A percentile compares a stretch with the other conserved stretches of the same genome.
These are phyloP conservation scores for Mormyrus lacerda DNA, from an alignment of 2,113 vertebrate species.

Conservation along the genomic window DNA sequence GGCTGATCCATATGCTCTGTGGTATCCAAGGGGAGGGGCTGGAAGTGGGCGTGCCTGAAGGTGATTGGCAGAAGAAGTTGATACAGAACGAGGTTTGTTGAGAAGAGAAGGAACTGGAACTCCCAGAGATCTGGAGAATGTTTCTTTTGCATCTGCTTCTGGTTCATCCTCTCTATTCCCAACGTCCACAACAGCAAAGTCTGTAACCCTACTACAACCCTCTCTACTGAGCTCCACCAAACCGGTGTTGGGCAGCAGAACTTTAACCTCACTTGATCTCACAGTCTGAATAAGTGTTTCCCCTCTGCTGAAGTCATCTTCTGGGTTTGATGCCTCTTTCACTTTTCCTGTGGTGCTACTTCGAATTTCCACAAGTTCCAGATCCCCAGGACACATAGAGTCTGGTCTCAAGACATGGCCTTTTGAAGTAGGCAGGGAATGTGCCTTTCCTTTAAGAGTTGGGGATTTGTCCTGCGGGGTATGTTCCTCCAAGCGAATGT, in stretches of 20 bases:
- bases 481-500: slow-evolving; percentile 83
- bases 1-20: slow-evolving; percentile 44
- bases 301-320: slow-evolving; percentile 32
- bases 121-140: slow-evolving; percentile 42
- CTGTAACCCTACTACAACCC: slow-evolving; percentile 57
- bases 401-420: slow-evolving; percentile 27
- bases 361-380: slow-evolving; percentile 64
- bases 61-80: slow-evolving; percentile 56
- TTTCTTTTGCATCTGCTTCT: slow-evolving; percentile 31
- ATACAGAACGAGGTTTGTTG: slow-evolving; percentile 64
- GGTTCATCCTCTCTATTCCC: slow-evolving; percentile 43
- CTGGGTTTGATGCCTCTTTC: slow-evolving; percentile 43
- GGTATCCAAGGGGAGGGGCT: slow-evolving; percentile 56
- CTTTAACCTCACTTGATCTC: slow-evolving; percentile 57
- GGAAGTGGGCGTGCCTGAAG: slow-evolving; percentile 59
- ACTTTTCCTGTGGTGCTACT: slow-evolving; percentile 57
- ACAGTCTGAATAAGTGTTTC: slow-evolving; percentile 52
- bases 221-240: slow-evolving; percentile 59
- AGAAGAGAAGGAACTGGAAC: slow-evolving; percentile 66
- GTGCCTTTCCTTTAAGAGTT: slow-evolving; percentile 48
- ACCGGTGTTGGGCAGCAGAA: slow-evolving; percentile 57
- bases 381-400: slow-evolving; percentile 48
- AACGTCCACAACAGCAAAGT: slow-evolving; percentile 63
- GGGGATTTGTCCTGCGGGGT: slow-evolving; percentile 66
- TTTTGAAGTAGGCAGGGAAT: slow-evolving; percentile 21